Evolutionary conservation across 2,797 vertebrate species (phyloP).

Genomic region (Holocentrus rufus): DNA sequence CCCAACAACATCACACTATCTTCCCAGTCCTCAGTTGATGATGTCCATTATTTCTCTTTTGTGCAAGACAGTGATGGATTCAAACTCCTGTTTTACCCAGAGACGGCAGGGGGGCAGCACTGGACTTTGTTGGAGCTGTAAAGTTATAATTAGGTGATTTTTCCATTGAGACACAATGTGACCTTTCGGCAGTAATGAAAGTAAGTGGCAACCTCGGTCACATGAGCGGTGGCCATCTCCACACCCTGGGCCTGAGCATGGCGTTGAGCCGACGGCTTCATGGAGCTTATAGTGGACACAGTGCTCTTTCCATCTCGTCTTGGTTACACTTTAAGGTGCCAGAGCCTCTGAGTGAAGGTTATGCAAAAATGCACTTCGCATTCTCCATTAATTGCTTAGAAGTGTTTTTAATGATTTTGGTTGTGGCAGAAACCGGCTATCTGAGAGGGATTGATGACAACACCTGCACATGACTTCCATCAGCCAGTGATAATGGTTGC

Average conservation of each 20-base stretch:
- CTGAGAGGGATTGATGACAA: constrained; percentile 24
- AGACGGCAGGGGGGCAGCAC: constrained; percentile 34
- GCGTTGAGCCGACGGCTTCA: constrained; percentile 74
- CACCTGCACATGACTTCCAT: constrained; percentile 35
- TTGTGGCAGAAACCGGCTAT: constrained; percentile 46
- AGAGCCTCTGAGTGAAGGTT: constrained; percentile 18
- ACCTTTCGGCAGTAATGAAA: constrained; percentile 82
- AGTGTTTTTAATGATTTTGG: constrained; percentile 57
- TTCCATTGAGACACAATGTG: constrained; percentile 77
- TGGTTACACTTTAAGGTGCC: constrained; percentile 36
- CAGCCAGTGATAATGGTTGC: constrained; percentile 46
- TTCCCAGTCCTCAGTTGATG: neutral
- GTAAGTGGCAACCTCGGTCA: constrained; percentile 73
- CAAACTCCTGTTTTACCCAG: constrained; percentile 33
- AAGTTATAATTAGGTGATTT: constrained; percentile 81
- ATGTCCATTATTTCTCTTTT: neutral
- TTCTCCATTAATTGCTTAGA: constrained; percentile 3
- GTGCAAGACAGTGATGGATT: constrained; percentile 32
- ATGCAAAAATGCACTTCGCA: constrained; percentile 23
- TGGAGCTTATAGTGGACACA: constrained; percentile 62
- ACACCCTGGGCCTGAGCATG: constrained; percentile 42
- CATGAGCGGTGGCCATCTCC: constrained; percentile 72
- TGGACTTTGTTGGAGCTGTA: constrained; percentile 64
- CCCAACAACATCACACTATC: constrained; percentile 4
- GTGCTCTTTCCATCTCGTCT: constrained; percentile 64